Evolutionary conservation across 2,113 vertebrate species (phyloP), one percentile per base, ranked within the genome.

Genomic region (Rousettus leschenaultii): DNA sequence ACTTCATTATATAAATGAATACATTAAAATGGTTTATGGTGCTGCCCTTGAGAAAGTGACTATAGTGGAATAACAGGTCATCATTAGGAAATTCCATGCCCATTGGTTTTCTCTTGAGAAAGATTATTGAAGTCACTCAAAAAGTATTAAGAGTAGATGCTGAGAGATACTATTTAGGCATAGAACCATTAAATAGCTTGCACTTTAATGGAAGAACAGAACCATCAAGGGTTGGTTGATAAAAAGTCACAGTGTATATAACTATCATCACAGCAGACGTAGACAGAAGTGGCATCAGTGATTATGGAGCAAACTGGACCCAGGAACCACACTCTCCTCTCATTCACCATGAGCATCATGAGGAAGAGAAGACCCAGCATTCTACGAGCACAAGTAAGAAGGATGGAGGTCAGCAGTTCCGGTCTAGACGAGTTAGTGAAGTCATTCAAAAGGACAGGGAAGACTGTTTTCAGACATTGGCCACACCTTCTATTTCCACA

Each of bases 221-320:
- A 61, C 63, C 82, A 48, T 74, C 88, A 70, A 88, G 80, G 3
- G 8, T 63, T 59, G 21, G 15, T 95, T 79, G 75, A 93, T 89
- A 82, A 96, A 91, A 95, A 91, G 55, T 97, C 90, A 97, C 78
- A 71, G 45, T 94, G 19, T 97, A 77, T 93, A 66, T 96, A 97
- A 94, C 84, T 97, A 45, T 94, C 97, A 59, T 97, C 96, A 89
- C 28, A 38, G 86, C 95, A 97, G 97, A 98, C 94, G 16, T 96
- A 94, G 89, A 95, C 93, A 94, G 74, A 95, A 95, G n/a, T 71
- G 78, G 24, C 84, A 95, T 48, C 71, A 51, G 61, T 83, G 40
- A 24, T 82, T 48, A 84, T 21, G 91, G n/a, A 79, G 86, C 97
- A 94, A 94, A 91, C 11, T 15, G 71, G 84, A 95, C 91, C 79